Base-by-base conservation (phyloP, 2,113 vertebrate genomes). In the Aptenodytes forsteri region DNA sequence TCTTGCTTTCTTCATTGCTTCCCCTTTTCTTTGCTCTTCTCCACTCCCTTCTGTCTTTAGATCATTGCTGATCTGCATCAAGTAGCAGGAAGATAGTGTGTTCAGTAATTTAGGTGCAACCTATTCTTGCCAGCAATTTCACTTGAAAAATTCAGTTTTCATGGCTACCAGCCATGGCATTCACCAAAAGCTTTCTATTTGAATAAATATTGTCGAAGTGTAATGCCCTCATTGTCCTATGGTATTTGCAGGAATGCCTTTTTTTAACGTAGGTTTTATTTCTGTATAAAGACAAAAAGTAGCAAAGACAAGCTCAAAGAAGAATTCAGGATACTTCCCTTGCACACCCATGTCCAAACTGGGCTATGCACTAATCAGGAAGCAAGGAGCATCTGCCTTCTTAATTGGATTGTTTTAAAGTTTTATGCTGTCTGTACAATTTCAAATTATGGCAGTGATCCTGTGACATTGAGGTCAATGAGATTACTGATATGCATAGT, bases 321-420 rank as follows among this genome's bases (percentile, higher is more conserved):
- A 80, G 30, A 54, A 65, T 82, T 78, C n/a, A 40, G 46, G 47
- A 34, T 76, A 69, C 19, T 87, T 54, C 38, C 30, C 10, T 91
- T 87, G 34, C 20, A 72, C 8, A 12, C 22, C 47, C 46, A 8
- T 65, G 46, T 91, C 58, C 49, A 52, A 58, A 66, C 18, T 65
- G 29, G 36, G 27, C 54, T 66, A 14, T 86, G 19, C 23, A 8
- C 27, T 94, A 82, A 90, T 92, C 36, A 61, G 83, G 69, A 86
- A 96, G 62, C 73, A 70, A 82, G 73, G 36, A 73, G 38, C 64
- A 66, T 86, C 79, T 88, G 80, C 20, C 58, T 67, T 69, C 72
- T 75, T 95, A 93, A 93, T 65, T 90, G 47, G 59, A 55, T 84
- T 94, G 89, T 54, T 96, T 89, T 42, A 69, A 95, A 86, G 34